A percentile compares a stretch with the other conserved stretches of the same genome.
Conservation (phyloP, 2,113 vertebrate species). For the Rattus rattus region DNA sequence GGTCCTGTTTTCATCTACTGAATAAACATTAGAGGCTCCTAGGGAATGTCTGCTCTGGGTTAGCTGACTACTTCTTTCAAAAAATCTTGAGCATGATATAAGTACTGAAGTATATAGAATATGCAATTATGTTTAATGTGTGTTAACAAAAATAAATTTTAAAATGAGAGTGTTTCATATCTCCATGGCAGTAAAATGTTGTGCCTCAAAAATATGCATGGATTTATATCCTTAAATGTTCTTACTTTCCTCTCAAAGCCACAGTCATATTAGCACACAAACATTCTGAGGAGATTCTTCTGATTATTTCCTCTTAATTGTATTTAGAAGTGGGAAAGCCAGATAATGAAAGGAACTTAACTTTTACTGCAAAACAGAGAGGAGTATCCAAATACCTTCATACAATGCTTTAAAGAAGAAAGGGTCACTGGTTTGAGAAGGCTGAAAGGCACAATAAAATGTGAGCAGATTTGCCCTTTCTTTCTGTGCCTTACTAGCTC, state of each 20-base stretch:
- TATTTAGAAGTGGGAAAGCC: background rate
- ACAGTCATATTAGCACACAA: background rate
- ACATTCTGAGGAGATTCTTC: background rate
- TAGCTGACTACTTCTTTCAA: slow-evolving; percentile 36
- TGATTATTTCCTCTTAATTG: background rate
- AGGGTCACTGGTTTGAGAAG: background rate
- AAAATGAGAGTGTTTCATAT: slow-evolving; percentile 46
- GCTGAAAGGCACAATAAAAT: background rate
- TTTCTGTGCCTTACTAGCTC: background rate
- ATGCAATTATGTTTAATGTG: background rate
- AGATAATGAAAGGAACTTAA: background rate
- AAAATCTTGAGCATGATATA: background rate
- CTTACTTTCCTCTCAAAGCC: background rate
- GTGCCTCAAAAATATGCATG: slow-evolving; percentile 9
- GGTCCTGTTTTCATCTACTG: slow-evolving; percentile 44
- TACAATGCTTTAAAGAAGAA: background rate
- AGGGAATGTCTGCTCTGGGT: background rate
- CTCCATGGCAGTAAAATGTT: slow-evolving; percentile 17
- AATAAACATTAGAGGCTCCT: background rate
- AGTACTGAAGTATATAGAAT: slow-evolving; percentile 46
- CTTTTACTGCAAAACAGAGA: background rate
- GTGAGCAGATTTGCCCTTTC: background rate
- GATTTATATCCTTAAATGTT: slow-evolving; percentile 33
- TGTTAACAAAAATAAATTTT: slow-evolving; percentile 65
- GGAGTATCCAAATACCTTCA: background rate